Conservation (phyloP, 1,140 invertebrate genomes). For the Mercenaria mercenaria region DNA sequence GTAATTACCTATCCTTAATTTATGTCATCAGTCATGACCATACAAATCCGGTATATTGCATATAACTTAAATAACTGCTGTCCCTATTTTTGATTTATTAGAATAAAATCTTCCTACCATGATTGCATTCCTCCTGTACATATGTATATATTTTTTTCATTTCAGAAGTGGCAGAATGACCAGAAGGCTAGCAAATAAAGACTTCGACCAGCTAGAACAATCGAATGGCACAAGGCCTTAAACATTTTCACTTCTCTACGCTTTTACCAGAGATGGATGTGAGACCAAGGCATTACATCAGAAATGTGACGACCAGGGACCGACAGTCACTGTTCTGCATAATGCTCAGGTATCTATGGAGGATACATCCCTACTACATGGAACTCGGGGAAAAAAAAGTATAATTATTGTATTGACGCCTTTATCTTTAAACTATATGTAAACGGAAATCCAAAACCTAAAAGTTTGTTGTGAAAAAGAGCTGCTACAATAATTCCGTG, state of each 20-base stretch:
- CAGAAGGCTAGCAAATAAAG: not conserved
- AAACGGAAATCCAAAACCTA: not conserved
- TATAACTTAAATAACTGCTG: too few relatives aligned
- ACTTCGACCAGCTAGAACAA: constrained; percentile 54
- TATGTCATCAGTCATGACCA: too few relatives aligned
- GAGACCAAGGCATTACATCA: constrained; percentile 58
- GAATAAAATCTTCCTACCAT: too few relatives aligned
- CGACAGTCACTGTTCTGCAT: constrained; percentile 69
- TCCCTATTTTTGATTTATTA: too few relatives aligned
- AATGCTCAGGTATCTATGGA: constrained; percentile 66
- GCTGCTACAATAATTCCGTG: not conserved
- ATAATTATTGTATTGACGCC: not conserved
- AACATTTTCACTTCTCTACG: constrained; percentile 66
- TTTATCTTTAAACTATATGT: not conserved
- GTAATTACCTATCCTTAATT: too few relatives aligned
- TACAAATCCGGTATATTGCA: too few relatives aligned
- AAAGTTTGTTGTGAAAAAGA: not conserved
- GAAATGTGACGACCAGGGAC: constrained; percentile 68
- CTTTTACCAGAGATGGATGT: constrained; percentile 63
- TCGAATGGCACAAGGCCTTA: constrained; percentile 46
- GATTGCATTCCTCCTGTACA: too few relatives aligned
- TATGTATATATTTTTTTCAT: too few relatives aligned
- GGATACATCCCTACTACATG: constrained; percentile 66
- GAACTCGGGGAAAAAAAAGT: not conserved
- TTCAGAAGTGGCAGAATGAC: constrained; percentile 7